phyloP scores from a whole-genome alignment of 1,140 invertebrate genomes.

The Scaptomyza graminum region DNA sequence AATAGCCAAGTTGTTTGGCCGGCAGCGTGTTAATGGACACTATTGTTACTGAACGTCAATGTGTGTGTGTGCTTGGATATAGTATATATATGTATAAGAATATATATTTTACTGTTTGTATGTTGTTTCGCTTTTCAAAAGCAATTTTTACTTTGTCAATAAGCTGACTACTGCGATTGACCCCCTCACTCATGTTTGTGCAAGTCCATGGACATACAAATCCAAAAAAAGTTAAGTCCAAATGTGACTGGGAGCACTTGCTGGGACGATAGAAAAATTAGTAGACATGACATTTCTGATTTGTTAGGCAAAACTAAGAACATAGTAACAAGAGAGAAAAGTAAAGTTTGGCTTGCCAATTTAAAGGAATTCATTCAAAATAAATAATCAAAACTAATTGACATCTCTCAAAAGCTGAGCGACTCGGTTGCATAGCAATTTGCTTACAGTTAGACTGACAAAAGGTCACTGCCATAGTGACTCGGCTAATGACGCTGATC shows the following conservation, averaged over 20 bases:
- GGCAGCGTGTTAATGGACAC: constrained; percentile 61
- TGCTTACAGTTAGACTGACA: too few species aligned
- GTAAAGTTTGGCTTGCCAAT: too few species aligned
- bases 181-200: neutral
- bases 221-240: neutral
- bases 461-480: too few species aligned
- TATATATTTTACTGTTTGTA: neutral
- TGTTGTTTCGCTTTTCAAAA: constrained; percentile 21
- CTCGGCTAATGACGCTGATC: too few species aligned
- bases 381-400: too few species aligned
- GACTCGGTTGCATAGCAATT: too few species aligned
- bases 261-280: too few species aligned
- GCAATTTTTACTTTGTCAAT: constrained; percentile 28
- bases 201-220: neutral
- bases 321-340: too few species aligned
- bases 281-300: too few species aligned
- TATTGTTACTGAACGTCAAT: constrained; percentile 54
- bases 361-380: too few species aligned
- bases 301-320: too few species aligned
- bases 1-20: constrained; percentile 58
- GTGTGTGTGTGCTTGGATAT: constrained; percentile 10
- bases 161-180: constrained; percentile 9
- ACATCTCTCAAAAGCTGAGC: too few species aligned
- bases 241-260: neutral
- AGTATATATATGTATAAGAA: constrained; percentile 11